phyloP scores from a whole-genome alignment of 1,140 invertebrate species.

The Ceratitis capitata region DNA sequence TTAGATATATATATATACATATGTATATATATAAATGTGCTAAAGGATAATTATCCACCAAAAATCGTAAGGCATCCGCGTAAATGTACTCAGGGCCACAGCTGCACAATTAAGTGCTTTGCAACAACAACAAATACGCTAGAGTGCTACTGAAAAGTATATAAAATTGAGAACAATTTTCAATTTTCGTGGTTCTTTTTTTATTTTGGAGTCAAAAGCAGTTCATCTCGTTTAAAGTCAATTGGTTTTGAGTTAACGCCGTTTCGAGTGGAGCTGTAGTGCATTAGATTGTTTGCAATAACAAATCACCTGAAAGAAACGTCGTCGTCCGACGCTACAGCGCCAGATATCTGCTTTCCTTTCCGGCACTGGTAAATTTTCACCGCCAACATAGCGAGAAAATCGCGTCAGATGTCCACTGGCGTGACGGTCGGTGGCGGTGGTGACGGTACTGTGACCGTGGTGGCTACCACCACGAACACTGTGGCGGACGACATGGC shows the following conservation, averaged over 20 bases:
- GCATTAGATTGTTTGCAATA: background rate
- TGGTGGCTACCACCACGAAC: slow-evolving; percentile 5
- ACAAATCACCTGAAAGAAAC: background rate
- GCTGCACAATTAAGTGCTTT: background rate
- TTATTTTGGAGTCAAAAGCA: slow-evolving; percentile 39
- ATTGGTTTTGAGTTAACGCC: background rate
- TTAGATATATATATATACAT: too few relatives aligned
- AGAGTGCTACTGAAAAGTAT: slow-evolving; percentile 4
- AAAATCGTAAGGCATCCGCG: too few relatives aligned
- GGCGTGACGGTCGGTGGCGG: slow-evolving; percentile 46
- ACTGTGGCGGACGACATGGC: background rate
- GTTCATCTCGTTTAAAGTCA: background rate
- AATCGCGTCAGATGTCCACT: slow-evolving; percentile 28
- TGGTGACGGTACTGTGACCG: slow-evolving; percentile 43
- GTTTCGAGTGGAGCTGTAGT: slow-evolving; percentile 38
- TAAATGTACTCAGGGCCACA: background rate
- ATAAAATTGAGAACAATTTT: slow-evolving; percentile 5
- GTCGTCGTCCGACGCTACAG: background rate
- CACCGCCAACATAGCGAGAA: slow-evolving; percentile 30
- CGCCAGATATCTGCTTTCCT: background rate
- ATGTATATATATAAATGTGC: background rate
- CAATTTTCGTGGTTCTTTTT: background rate
- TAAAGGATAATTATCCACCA: too few relatives aligned
- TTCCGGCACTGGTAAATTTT: background rate
- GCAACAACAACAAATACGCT: background rate